A percentile compares a stretch with the other conserved stretches of the same genome.
Conservation (phyloP, 2,797 vertebrate genomes). For the Poeciliopsis turneri region DNA sequence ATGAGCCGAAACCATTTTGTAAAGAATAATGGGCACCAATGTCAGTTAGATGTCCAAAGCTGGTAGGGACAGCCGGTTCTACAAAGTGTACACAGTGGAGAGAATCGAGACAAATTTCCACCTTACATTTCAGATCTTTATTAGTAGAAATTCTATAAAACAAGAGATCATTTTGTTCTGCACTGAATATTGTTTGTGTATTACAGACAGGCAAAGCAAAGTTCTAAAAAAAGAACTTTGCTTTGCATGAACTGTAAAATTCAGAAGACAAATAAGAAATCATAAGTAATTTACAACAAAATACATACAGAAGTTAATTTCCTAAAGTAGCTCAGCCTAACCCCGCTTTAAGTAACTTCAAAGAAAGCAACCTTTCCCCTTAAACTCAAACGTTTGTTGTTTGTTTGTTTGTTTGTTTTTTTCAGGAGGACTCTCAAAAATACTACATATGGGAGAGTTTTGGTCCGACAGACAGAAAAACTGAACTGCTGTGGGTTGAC, state of each 20-base stretch:
- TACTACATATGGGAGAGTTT: slow-evolving; percentile 90
- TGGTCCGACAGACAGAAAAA: slow-evolving; percentile 80
- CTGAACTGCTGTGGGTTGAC: slow-evolving; percentile 86
- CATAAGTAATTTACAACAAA: neutral
- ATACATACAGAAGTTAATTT: neutral
- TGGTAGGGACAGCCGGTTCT: neutral
- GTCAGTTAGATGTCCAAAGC: neutral
- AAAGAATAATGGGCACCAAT: neutral
- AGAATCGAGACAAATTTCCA: neutral
- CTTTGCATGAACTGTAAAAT: neutral
- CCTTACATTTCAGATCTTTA: neutral
- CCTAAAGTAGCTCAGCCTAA: neutral
- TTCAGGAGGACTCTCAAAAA: slow-evolving; percentile 87
- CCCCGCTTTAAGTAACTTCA: neutral
- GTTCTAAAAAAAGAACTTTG: neutral
- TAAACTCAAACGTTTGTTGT: neutral
- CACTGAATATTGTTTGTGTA: neutral
- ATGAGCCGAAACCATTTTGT: neutral
- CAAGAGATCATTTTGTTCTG: neutral
- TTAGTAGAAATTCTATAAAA: neutral
- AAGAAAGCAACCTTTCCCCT: neutral
- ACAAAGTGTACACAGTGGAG: too few species aligned
- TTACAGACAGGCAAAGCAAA: neutral
- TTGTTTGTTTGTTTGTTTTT: slow-evolving; percentile 3
- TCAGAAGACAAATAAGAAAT: neutral